These are phyloP conservation scores for Potamilus streckersoni DNA, from an alignment of 1,140 invertebrate species.

Conservation along the genomic window DNA sequence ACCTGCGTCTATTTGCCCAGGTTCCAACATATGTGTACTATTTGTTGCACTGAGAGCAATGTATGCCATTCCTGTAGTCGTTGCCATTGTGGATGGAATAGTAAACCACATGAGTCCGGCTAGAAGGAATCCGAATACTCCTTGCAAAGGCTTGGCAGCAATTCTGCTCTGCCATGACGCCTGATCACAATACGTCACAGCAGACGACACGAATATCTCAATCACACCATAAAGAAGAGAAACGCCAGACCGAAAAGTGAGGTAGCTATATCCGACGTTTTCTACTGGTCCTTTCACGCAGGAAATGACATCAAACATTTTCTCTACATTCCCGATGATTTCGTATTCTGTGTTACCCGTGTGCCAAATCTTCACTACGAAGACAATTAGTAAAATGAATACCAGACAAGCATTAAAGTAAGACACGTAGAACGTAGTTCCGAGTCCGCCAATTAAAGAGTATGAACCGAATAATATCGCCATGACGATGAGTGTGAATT, in stretches of 20 bases:
- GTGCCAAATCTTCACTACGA: conserved; percentile 55
- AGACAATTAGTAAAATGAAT: conserved; percentile 61
- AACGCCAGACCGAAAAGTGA: conserved; percentile 60
- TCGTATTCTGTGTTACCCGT: conserved; percentile 39
- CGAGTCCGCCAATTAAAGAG: conserved; percentile 66
- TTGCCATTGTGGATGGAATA: conserved; percentile 64
- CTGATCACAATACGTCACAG: conserved; percentile 67
- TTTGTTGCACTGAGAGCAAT: conserved; percentile 53
- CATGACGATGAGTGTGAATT: conserved; percentile 53
- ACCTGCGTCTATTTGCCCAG: conserved; percentile 61
- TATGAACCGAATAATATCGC: conserved; percentile 60
- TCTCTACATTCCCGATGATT: conserved; percentile 43
- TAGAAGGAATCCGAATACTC: conserved; percentile 64
- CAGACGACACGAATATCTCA: conserved; percentile 62
- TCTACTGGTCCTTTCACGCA: conserved; percentile 55
- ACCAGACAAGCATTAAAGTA: conserved; percentile 67
- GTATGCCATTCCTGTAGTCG: conserved; percentile 65
- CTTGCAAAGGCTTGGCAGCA: conserved; percentile 60
- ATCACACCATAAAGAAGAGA: conserved; percentile 66
- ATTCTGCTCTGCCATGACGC: conserved; percentile 64
- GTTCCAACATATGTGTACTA: conserved; percentile 47
- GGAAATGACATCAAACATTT: conserved; percentile 48
- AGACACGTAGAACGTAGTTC: conserved; percentile 67
- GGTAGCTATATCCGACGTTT: conserved; percentile 58
- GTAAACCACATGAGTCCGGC: conserved; percentile 67